A percentile compares a stretch with the other conserved stretches of the same genome.
Evolutionary conservation across 2,888 invertebrate species (phyloP).

Genomic region (Malachius bipustulatus): DNA sequence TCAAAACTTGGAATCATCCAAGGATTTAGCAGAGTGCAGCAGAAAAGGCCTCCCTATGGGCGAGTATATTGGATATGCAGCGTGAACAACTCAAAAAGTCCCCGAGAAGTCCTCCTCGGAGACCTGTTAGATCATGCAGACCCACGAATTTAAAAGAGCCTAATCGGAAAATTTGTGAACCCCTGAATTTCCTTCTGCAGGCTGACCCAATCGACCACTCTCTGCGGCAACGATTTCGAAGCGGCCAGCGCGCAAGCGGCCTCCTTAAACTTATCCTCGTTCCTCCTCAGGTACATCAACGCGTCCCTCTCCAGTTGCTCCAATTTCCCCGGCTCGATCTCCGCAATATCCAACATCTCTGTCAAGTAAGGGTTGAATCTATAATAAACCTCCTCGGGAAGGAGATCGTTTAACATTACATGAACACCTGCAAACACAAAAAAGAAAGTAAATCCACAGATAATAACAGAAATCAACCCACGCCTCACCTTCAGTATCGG

Average conservation of each 20-base stretch:
- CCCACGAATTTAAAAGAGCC: too few relatives aligned
- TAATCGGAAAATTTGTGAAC: too few relatives aligned
- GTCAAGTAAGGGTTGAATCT: slow-evolving; percentile 82
- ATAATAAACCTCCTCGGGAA: slow-evolving; percentile 63
- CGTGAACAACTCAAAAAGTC: too few relatives aligned
- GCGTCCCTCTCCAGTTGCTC: slow-evolving; percentile 62
- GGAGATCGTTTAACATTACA: slow-evolving; percentile 58
- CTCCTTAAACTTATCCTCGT: slow-evolving; percentile 62
- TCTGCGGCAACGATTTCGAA: slow-evolving; percentile 34
- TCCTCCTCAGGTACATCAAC: slow-evolving; percentile 65
- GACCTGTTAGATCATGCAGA: too few relatives aligned
- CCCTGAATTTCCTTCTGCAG: slow-evolving; percentile 31
- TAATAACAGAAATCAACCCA: too few relatives aligned
- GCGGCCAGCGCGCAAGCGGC: slow-evolving; percentile 42
- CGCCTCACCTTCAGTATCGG: slow-evolving; percentile 71
- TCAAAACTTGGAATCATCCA: too few relatives aligned
- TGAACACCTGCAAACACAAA: slow-evolving; percentile 68
- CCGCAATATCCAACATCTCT: slow-evolving; percentile 68
- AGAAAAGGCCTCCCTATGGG: too few relatives aligned
- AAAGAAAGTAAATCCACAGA: too few relatives aligned
- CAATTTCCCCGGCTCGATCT: slow-evolving; percentile 61
- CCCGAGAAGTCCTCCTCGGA: too few relatives aligned
- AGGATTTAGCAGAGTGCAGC: too few relatives aligned
- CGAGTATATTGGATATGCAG: too few relatives aligned
- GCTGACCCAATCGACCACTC: slow-evolving; percentile 37